A percentile compares a stretch with the other conserved stretches of the same genome.
phyloP scores from a whole-genome alignment of 2,113 vertebrate species.

The Calyptomena viridis region DNA sequence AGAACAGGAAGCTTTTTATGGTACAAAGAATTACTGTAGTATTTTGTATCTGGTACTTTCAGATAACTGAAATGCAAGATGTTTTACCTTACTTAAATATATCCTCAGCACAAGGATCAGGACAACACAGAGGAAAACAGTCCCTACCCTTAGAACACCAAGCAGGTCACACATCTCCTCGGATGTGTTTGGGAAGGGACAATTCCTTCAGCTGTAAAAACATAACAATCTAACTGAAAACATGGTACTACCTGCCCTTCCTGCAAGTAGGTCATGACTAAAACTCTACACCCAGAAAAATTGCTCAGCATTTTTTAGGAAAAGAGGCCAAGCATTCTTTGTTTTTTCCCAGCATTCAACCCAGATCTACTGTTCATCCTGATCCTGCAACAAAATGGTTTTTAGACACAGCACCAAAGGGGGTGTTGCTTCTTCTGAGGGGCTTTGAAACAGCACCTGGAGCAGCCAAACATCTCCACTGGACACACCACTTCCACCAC shows the following conservation, averaged over 20 bases:
- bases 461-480: neutral
- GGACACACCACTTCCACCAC: neutral
- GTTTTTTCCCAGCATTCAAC: neutral
- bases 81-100: neutral
- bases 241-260: neutral
- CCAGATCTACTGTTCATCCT: neutral
- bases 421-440: neutral
- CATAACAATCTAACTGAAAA: neutral
- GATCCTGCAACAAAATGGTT: neutral
- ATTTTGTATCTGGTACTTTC: neutral
- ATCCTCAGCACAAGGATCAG: neutral
- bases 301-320: neutral
- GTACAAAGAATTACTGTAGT: neutral
- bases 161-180: neutral
- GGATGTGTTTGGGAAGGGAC: neutral
- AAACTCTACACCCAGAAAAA: neutral
- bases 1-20: neutral
- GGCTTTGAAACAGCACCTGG: neutral
- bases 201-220: neutral
- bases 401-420: too few relatives aligned
- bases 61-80: neutral
- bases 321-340: neutral
- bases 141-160: neutral
- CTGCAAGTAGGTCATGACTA: neutral
- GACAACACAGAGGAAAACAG: neutral